phyloP scores from a whole-genome alignment of 2,888 invertebrate species.

The Leptogaster cylindrica region DNA sequence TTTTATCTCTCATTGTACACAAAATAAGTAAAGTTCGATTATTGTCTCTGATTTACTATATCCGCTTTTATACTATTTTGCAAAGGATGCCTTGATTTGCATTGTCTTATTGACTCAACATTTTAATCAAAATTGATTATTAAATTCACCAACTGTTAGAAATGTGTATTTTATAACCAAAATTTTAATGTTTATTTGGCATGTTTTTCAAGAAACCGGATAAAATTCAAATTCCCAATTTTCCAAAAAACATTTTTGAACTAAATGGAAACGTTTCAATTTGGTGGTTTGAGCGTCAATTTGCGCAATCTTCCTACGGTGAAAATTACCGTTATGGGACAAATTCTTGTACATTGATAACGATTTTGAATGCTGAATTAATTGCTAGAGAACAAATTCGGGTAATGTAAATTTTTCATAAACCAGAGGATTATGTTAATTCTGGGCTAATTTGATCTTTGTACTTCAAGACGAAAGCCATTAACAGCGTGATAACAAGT shows the following conservation, averaged over 20 bases:
- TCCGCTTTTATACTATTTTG: too few relatives aligned
- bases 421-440: too few relatives aligned
- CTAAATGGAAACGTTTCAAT: conserved; percentile 56
- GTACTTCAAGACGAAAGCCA: conserved; percentile 14
- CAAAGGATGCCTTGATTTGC: too few relatives aligned
- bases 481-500: conserved; percentile 50
- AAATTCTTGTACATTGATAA: conserved; percentile 70
- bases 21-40: too few relatives aligned
- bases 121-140: too few relatives aligned
- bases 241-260: conserved; percentile 47
- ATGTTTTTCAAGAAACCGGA: conserved; percentile 30
- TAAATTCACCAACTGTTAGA: too few relatives aligned
- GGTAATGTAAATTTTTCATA: conserved; percentile 28
- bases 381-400: conserved; percentile 54
- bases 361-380: conserved; percentile 65
- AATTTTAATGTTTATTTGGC: conserved; percentile 2
- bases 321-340: conserved; percentile 63
- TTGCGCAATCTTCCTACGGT: conserved; percentile 68
- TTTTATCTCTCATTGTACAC: too few relatives aligned
- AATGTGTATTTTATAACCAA: not conserved
- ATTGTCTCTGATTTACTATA: too few relatives aligned
- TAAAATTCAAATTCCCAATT: conserved; percentile 29
- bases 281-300: conserved; percentile 67
- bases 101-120: too few relatives aligned
- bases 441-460: too few relatives aligned